Evolutionary conservation across 2,888 invertebrate species (phyloP).

Genomic region (Drosophila emarginata): DNA sequence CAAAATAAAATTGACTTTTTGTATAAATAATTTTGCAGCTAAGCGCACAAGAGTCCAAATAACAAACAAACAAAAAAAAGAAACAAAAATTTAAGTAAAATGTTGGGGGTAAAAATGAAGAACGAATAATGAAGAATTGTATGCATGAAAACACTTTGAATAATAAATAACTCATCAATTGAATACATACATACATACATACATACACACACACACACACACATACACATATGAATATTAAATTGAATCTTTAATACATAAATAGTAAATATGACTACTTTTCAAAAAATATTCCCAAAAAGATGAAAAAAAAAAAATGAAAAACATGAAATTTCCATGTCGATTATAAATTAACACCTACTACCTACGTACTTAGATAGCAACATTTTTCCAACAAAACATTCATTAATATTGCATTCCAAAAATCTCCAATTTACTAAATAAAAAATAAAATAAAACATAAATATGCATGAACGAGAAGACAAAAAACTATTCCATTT

Average conservation of each 20-base stretch:
- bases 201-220: constrained; percentile 27
- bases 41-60: constrained; percentile 74
- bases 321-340: constrained; percentile 56
- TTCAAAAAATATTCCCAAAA: constrained; percentile 9
- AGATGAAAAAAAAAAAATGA: constrained; percentile 24
- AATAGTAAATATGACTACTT: constrained; percentile 11
- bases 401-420: constrained; percentile 48
- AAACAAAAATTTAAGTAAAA: constrained; percentile 7
- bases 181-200: constrained; percentile 23
- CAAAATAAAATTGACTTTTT: constrained; percentile 50
- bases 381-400: constrained; percentile 64
- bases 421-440: constrained; percentile 49
- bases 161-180: constrained; percentile 45
- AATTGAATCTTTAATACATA: constrained; percentile 40
- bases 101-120: neutral
- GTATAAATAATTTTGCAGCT: constrained; percentile 60
- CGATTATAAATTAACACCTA: constrained; percentile 66
- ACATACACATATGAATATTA: constrained; percentile 45
- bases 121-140: neutral
- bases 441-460: constrained; percentile 13
- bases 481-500: constrained; percentile 59
- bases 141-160: constrained; percentile 39
- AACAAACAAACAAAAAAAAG: constrained; percentile 23
- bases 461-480: constrained; percentile 47
- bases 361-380: constrained; percentile 61